A percentile compares a stretch with the other conserved stretches of the same genome.
These are phyloP conservation scores for Muschampia plurimacula DNA, from an alignment of 2,888 invertebrate species.

Conservation along the genomic window DNA sequence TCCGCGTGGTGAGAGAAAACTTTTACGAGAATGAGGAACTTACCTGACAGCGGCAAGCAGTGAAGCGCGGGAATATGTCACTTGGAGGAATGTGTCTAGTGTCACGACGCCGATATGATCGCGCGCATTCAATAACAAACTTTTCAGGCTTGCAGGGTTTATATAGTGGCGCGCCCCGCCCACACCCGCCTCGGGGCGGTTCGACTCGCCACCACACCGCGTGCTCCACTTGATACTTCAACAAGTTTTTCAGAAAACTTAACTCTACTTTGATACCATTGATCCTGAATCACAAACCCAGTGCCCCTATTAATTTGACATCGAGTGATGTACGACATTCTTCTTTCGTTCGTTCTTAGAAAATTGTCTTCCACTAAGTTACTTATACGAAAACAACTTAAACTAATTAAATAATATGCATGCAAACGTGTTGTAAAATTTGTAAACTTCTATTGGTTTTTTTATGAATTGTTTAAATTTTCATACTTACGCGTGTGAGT, in stretches of 20 bases:
- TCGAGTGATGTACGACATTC: not conserved
- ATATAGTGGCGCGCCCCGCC: constrained; percentile 80
- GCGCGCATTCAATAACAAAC: constrained; percentile 79
- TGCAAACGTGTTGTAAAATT: too few relatives aligned
- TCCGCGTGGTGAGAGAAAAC: constrained; percentile 45
- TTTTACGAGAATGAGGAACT: constrained; percentile 48
- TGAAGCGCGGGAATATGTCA: constrained; percentile 49
- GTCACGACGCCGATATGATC: constrained; percentile 67
- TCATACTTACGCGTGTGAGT: not conserved
- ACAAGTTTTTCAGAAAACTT: constrained; percentile 52
- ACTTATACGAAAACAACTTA: too few relatives aligned
- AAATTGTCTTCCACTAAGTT: not conserved
- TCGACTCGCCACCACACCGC: constrained; percentile 52
- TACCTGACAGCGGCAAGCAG: constrained; percentile 50
- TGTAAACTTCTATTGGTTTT: too few relatives aligned
- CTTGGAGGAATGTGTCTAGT: constrained; percentile 52
- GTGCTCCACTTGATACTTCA: constrained; percentile 54
- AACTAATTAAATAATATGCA: too few relatives aligned
- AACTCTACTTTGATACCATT: constrained; percentile 38
- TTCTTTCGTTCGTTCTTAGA: too few relatives aligned
- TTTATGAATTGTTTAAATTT: not conserved
- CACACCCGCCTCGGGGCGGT: constrained; percentile 73
- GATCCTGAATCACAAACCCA: constrained; percentile 11
- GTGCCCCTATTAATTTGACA: not conserved
- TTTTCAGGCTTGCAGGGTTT: constrained; percentile 73